Conservation (phyloP, 2,888 invertebrate genomes). For the Brachynemurus nebulosus region DNA sequence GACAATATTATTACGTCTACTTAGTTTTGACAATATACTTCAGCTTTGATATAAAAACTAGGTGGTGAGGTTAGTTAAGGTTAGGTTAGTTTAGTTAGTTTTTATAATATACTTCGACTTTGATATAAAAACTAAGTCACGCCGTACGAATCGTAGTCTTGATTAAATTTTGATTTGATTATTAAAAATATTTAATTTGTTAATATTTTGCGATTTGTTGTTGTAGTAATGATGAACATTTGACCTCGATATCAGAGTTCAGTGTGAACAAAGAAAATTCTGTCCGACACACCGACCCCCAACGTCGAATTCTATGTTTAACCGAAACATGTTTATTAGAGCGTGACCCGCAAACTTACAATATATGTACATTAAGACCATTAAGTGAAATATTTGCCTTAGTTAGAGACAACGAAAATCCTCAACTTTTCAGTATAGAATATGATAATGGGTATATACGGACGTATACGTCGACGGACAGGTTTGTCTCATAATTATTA, state of each 20-base stretch:
- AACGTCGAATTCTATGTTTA: conserved; percentile 79
- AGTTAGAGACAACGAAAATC: conserved; percentile 77
- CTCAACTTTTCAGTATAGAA: conserved; percentile 87
- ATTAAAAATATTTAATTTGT: too few relatives aligned
- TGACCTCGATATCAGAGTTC: conserved; percentile 95
- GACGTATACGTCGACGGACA: conserved; percentile 82
- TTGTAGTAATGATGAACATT: conserved; percentile 89
- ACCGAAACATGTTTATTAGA: conserved; percentile 93
- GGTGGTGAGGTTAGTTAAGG: too few relatives aligned
- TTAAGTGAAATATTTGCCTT: conserved; percentile 79
- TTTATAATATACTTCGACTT: too few relatives aligned
- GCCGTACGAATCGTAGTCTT: too few relatives aligned
- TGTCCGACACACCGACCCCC: conserved; percentile 67
- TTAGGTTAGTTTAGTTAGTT: too few relatives aligned
- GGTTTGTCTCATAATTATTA: conserved; percentile 41
- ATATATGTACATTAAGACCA: conserved; percentile 75
- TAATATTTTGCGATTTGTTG: too few relatives aligned
- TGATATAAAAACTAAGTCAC: too few relatives aligned
- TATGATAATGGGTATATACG: conserved; percentile 84
- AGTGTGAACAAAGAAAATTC: conserved; percentile 84
- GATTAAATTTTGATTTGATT: too few relatives aligned
- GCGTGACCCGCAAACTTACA: conserved; percentile 93
- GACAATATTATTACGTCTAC: too few relatives aligned
- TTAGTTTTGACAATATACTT: too few relatives aligned
- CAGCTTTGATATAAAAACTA: too few relatives aligned